A percentile compares a stretch with the other conserved stretches of the same genome.
These are phyloP conservation scores for Coreoperca whiteheadi DNA, from an alignment of 2,113 vertebrate genomes.

Conservation along the genomic window DNA sequence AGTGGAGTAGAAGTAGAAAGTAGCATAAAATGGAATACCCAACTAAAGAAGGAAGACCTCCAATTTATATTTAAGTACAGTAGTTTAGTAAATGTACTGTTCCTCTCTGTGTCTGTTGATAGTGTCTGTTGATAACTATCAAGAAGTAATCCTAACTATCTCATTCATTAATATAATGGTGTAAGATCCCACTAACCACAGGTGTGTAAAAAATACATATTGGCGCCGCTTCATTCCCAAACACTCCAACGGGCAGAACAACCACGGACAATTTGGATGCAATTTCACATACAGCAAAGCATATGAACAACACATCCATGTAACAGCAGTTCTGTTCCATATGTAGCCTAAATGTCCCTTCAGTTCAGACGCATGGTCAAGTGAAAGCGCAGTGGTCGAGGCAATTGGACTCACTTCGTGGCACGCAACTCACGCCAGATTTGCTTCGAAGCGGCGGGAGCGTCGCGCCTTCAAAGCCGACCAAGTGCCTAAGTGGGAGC, in stretches of 20 bases:
- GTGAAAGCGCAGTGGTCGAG: conserved; percentile 51
- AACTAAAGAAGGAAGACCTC: background rate
- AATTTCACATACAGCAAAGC: conserved; percentile 77
- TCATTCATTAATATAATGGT: conserved; percentile 2
- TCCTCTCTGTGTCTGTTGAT: too few species aligned
- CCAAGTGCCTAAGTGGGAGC: conserved; percentile 68
- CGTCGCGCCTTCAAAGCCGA: conserved; percentile 29
- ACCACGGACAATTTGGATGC: conserved; percentile 45
- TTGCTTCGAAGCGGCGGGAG: conserved; percentile 41
- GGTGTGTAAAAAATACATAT: conserved; percentile 22
- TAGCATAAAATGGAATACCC: background rate
- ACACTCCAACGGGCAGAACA: conserved; percentile 30
- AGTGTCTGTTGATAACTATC: background rate
- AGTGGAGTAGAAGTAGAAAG: background rate
- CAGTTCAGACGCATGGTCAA: conserved; percentile 63
- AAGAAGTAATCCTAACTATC: background rate
- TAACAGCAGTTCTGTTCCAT: conserved; percentile 66
- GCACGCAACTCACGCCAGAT: conserved; percentile 55
- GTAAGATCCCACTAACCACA: conserved; percentile 29
- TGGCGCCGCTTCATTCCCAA: conserved; percentile 20
- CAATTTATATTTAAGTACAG: background rate
- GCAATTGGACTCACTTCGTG: conserved; percentile 60
- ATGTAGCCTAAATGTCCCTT: conserved; percentile 78
- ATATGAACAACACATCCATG: conserved; percentile 46
- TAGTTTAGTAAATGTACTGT: background rate